Base-by-base conservation (phyloP, 1,140 invertebrate species). In the Drosophila athabasca region DNA sequence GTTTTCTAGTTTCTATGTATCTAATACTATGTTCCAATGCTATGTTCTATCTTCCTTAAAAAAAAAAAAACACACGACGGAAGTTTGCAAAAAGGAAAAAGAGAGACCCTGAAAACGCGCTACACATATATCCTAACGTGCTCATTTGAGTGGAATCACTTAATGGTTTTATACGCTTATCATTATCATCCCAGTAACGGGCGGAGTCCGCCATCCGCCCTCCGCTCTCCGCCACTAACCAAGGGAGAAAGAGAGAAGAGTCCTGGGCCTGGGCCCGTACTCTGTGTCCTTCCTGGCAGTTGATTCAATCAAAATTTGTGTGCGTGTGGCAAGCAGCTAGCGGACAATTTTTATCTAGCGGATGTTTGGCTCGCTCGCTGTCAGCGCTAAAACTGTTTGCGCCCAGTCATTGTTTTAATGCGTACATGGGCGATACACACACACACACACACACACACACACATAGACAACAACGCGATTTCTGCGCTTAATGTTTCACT, bases 81-180 rank as follows among this genome's bases (percentile, higher is more conserved):
- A 39, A 39, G 13, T 39, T 13, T 0, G 11, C 8, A 31, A 13
- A 3, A 29, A 31, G 64, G 31, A 53, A 44, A 52, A 57, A 41
- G n/a, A 8, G 43, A 45, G 24, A 7, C 24, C 8, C 31, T 43
- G 41, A 50, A 50, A 19, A 61, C 26, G 54, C 45, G 61, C 45
- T 59, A 49, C 69, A 46, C 68, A 87, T 79, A 73, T 75, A 73
- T 67, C 61, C 83, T 72, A 87, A 76, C 83, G 83, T 88, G 83
- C 67, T 87, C 83, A 72, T 88, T 87, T 87, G 68, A 87, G 83
- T 83, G 83, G 83, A 87, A 87, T 87, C 83, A 87, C 83, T 87
- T 87, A 87, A 87, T 87, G 83, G 83, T 87, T 87, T 87, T 87
- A 87, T 88, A 54, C 83, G 83, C 83, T 88, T 87, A 87, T 87